Conservation (phyloP, 1,140 invertebrate species). For the Frieseomelitta varia region DNA sequence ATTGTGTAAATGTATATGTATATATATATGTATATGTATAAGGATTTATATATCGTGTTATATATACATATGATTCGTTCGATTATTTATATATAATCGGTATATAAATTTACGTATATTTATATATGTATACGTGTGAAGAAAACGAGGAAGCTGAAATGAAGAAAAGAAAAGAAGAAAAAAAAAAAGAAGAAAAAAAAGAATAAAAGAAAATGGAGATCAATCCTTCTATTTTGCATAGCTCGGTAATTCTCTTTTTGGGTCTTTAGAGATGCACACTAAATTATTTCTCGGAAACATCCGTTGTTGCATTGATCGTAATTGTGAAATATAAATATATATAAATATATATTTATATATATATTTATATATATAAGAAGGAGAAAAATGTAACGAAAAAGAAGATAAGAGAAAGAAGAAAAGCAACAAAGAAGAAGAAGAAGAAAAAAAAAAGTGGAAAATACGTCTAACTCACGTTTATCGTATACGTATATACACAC, state of each 20-base stretch:
- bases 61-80: conserved; percentile 68
- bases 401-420: background rate
- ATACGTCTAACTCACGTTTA: conserved; percentile 64
- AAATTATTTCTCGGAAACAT: conserved; percentile 77
- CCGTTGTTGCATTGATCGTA: conserved; percentile 68
- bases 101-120: conserved; percentile 71
- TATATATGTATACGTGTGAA: conserved; percentile 70
- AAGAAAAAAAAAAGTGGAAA: conserved; percentile 43
- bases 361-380: no score
- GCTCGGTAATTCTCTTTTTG: conserved; percentile 80
- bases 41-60: conserved; percentile 73
- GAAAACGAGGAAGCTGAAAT: conserved; percentile 58
- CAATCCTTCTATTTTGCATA: conserved; percentile 82
- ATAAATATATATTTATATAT: no score
- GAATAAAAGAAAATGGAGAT: conserved; percentile 65
- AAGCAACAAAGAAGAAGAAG: background rate
- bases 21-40: conserved; percentile 74
- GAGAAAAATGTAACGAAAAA: background rate
- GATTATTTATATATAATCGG: conserved; percentile 74
- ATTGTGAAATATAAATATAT: conserved; percentile 27
- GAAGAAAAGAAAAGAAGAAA: conserved; percentile 49
- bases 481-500: conserved; percentile 57
- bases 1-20: conserved; percentile 70
- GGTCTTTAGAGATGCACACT: conserved; percentile 79
- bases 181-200: no score